phyloP scores from a whole-genome alignment of 2,797 vertebrate species.

The Premnoplex brunnescens region DNA sequence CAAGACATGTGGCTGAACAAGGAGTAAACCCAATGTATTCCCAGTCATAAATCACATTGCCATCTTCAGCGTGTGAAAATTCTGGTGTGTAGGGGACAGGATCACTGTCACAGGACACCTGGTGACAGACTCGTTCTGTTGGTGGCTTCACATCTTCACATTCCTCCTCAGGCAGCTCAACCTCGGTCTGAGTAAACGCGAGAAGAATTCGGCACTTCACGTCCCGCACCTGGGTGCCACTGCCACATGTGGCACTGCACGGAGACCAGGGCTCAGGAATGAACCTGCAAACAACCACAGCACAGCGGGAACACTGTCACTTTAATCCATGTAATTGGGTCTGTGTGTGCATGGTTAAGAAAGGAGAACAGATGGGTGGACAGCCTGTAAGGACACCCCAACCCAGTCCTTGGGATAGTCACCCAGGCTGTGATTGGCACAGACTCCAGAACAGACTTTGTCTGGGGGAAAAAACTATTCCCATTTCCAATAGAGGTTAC shows the following conservation, averaged over 20 bases:
- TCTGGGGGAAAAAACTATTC: not conserved
- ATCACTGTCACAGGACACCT: constrained; percentile 72
- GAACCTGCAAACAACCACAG: constrained; percentile 77
- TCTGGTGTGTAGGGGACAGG: constrained; percentile 5
- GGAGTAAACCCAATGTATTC: constrained; percentile 86
- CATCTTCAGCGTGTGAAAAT: constrained; percentile 18
- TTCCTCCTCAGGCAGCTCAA: constrained; percentile 89
- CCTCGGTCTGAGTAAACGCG: constrained; percentile 85
- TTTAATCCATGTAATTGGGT: not conserved
- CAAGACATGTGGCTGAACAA: constrained; percentile 86
- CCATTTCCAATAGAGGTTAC: not conserved
- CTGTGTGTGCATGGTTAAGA: not conserved
- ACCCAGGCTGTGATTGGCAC: not conserved
- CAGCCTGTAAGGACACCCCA: not conserved
- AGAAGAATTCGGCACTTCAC: constrained; percentile 88
- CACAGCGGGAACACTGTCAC: not conserved
- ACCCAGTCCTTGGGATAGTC: not conserved
- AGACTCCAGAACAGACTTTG: not conserved
- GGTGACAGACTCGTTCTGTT: constrained; percentile 78
- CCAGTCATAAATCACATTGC: constrained; percentile 80
- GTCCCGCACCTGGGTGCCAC: constrained; percentile 80
- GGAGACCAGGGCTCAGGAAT: constrained; percentile 88
- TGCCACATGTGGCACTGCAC: constrained; percentile 87
- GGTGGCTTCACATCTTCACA: constrained; percentile 79
- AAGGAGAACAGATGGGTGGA: not conserved